Percentiles rank a stretch among this genome's conserved stretches.
Evolutionary conservation across 2,113 vertebrate genomes (phyloP).

Genomic region (Halichoerus grypus): DNA sequence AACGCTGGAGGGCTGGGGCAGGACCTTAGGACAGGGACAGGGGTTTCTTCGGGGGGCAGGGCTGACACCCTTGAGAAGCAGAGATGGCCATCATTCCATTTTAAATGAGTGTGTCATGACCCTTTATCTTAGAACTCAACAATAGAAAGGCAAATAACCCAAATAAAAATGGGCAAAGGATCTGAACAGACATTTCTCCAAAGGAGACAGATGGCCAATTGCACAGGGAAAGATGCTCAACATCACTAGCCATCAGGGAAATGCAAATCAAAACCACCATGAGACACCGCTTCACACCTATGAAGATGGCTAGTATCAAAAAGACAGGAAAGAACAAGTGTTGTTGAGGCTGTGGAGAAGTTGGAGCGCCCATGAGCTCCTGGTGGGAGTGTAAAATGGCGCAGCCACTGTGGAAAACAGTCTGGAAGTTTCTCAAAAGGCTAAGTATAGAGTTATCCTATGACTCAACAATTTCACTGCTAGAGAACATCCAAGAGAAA

Average conservation of each 20-base stretch:
- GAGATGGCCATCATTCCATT: background rate
- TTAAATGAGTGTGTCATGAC: background rate
- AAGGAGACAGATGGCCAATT: background rate
- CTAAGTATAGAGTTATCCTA: background rate
- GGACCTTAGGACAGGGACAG: background rate
- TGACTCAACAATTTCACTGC: background rate
- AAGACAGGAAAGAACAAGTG: background rate
- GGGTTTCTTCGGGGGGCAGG: no score
- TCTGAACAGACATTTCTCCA: background rate
- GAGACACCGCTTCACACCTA: background rate
- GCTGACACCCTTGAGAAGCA: background rate
- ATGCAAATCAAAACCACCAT: background rate
- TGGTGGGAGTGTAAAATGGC: background rate
- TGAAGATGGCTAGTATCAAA: background rate
- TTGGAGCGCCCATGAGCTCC: fast-evolving
- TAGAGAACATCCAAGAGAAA: background rate
- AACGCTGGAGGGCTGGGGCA: background rate
- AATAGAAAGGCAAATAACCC: background rate
- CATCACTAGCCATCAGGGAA: background rate
- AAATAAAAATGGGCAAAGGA: background rate
- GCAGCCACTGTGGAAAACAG: background rate
- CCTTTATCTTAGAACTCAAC: background rate
- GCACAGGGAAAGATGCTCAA: background rate
- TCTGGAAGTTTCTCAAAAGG: background rate
- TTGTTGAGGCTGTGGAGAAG: background rate